These are phyloP conservation scores for Chrysodeixis includens DNA, from an alignment of 2,888 invertebrate species.

Conservation along the genomic window DNA sequence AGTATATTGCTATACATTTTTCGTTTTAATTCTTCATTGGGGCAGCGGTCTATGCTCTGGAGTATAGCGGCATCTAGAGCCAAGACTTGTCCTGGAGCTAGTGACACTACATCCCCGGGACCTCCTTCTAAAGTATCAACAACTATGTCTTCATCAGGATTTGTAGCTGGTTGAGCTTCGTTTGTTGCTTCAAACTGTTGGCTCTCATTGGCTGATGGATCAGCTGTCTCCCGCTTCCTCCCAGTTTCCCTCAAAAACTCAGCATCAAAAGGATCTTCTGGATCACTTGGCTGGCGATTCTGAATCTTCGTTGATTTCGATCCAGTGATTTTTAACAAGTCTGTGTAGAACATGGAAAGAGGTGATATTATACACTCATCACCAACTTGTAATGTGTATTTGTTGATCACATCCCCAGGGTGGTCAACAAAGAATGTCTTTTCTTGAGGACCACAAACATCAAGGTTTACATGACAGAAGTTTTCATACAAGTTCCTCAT, in stretches of 20 bases:
- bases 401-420: conserved; percentile 91
- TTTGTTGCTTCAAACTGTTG: conserved; percentile 86
- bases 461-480: conserved; percentile 97
- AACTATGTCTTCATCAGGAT: conserved; percentile 92
- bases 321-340: conserved; percentile 95
- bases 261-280: conserved; percentile 98
- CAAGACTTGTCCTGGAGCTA: conserved; percentile 94
- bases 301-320: conserved; percentile 93
- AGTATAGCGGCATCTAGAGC: conserved; percentile 97
- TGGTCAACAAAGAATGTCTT: conserved; percentile 93
- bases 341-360: conserved; percentile 95
- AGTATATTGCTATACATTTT: conserved; percentile 98
- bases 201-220: conserved; percentile 78
- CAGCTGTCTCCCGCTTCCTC: conserved; percentile 86
- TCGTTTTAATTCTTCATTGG: conserved; percentile 95
- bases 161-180: conserved; percentile 84
- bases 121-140: conserved; percentile 90
- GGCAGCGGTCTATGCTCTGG: conserved; percentile 97
- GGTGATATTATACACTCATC: conserved; percentile 98
- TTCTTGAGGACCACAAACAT: conserved; percentile 96
- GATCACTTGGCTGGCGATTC: conserved; percentile 92
- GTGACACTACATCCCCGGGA: conserved; percentile 91
- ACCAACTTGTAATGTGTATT: conserved; percentile 94
- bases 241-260: conserved; percentile 97
- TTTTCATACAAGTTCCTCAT: conserved; percentile 96